Base-by-base conservation (phyloP, 2,113 vertebrate species). In the Cyanoderma ruficeps region DNA sequence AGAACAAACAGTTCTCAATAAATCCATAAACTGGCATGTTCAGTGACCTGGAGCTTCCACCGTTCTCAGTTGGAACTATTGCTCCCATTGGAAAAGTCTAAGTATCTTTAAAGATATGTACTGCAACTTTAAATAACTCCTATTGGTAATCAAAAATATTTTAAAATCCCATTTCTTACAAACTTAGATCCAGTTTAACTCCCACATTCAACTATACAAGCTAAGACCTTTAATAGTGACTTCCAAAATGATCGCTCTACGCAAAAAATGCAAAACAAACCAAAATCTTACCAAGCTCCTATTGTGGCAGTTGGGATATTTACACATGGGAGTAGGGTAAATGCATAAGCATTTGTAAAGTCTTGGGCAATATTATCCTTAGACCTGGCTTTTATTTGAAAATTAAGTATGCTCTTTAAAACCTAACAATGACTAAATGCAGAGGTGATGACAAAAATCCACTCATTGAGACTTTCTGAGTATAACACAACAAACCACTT, bases 351-450 rank as follows among this genome's bases (percentile, higher is more conserved):
- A 71, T 75, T 86, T 89, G 33, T 47, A 79, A 94, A 81, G 56
- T 61, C 52, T 64, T 68, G 53, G 31, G 37, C 74, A 82, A 42
- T 89, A 56, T 55, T 90, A 71, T 81, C 44, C n/a, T 90, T 81
- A 94, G 56, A 92, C 80, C 56, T 87, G 61, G 18, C 13, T 93
- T 96, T 95, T 95, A 82, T 90, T 93, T 90, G 37, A 57, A 89
- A 81, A 83, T 83, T 37, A 44, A 88, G 27, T 53, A 72, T 44
- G 61, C 8, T 52, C 15, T 92, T 83, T 79, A 84, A 93, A 93
- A 87, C 25, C 65, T 86, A 88, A 75, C 28, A 70, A 11, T 22
- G 20, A 24, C 72, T 87, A 89, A 84, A 93, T 92, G 89, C 77
- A 94, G 59, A 67, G 33, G 22, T 64, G 65, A 46, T 25, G 24